These are phyloP conservation scores for Colletes gigas DNA, from an alignment of 1,140 invertebrate genomes.

Conservation along the genomic window DNA sequence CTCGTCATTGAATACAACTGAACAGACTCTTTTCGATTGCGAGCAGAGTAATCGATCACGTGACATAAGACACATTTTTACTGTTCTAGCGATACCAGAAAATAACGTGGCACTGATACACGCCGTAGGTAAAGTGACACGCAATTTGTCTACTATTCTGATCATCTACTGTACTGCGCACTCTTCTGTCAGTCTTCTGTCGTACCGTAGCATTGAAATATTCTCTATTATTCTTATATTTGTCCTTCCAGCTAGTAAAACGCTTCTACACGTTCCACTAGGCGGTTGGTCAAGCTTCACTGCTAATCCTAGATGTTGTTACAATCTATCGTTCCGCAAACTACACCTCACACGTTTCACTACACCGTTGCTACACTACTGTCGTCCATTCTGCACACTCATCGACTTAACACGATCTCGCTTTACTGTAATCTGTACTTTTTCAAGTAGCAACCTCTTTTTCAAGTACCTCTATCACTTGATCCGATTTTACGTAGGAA, in stretches of 20 bases:
- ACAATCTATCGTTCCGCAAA: slow-evolving; percentile 18
- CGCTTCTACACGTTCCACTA: slow-evolving; percentile 65
- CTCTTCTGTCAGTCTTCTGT: slow-evolving; percentile 40
- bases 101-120: slow-evolving; percentile 80
- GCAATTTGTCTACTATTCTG: slow-evolving; percentile 53
- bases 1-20: too few relatives aligned
- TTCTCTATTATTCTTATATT: slow-evolving; percentile 27
- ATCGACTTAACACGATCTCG: slow-evolving; percentile 20
- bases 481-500: background rate
- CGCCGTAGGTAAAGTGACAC: slow-evolving; percentile 79
- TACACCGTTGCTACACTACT: background rate
- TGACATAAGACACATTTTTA: slow-evolving; percentile 72
- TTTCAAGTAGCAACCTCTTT: slow-evolving; percentile 27
- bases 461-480: background rate
- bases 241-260: slow-evolving; percentile 50
- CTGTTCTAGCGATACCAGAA: slow-evolving; percentile 79
- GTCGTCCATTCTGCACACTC: slow-evolving; percentile 2
- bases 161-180: slow-evolving; percentile 51
- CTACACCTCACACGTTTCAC: slow-evolving; percentile 11
- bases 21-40: background rate
- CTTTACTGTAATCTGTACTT: slow-evolving; percentile 15
- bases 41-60: slow-evolving; percentile 4
- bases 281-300: slow-evolving; percentile 49
- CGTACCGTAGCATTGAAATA: slow-evolving; percentile 22
- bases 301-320: slow-evolving; percentile 48